phyloP scores from a whole-genome alignment of 2,113 vertebrate genomes.

The Pheucticus melanocephalus region DNA sequence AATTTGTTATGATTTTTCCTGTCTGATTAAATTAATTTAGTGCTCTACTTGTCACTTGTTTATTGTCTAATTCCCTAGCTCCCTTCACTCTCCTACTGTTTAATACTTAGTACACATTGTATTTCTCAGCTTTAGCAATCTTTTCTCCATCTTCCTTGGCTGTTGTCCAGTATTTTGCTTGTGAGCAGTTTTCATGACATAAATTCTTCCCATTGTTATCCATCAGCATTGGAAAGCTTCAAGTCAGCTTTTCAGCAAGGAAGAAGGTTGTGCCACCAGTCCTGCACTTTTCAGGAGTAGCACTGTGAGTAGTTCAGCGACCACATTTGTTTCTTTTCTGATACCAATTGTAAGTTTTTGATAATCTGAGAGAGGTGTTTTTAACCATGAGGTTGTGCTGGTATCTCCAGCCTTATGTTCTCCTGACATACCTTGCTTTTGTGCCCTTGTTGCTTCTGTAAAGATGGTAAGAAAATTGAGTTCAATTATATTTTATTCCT shows the following conservation, averaged over 20 bases:
- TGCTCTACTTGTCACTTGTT: background rate
- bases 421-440: background rate
- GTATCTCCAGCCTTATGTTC: background rate
- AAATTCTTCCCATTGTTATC: background rate
- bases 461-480: background rate
- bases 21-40: background rate
- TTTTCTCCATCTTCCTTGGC: background rate
- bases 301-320: background rate
- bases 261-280: background rate
- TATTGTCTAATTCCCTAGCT: slow-evolving; percentile 4
- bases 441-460: background rate
- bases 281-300: background rate
- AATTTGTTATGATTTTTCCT: background rate
- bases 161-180: background rate
- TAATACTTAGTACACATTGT: background rate
- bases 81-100: background rate
- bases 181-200: background rate
- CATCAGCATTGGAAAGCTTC: rapidly evolving
- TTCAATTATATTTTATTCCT: background rate
- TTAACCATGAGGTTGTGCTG: background rate
- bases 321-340: background rate
- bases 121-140: background rate
- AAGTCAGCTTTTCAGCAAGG: background rate
- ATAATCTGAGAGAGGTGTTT: background rate
- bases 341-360: background rate